Conservation (phyloP, 1,140 invertebrate genomes). For the Bombus vancouverensis region DNA sequence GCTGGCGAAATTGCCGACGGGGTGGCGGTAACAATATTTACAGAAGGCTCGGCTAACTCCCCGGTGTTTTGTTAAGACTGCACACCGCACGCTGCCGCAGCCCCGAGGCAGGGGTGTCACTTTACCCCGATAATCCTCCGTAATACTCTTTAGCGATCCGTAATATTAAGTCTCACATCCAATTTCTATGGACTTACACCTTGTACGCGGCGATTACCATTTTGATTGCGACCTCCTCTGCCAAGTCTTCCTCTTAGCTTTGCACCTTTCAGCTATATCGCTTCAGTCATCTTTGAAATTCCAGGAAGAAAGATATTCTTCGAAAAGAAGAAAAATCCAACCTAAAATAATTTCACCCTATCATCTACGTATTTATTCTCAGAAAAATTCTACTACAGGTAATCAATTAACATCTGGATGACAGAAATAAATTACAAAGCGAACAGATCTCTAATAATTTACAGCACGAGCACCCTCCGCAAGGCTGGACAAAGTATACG, state of each 20-base stretch:
- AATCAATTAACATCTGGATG: background rate
- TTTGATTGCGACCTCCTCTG: constrained; percentile 75
- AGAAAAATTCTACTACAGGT: background rate
- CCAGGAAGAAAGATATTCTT: background rate
- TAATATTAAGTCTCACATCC: constrained; percentile 79
- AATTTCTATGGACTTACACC: constrained; percentile 81
- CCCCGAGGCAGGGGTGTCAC: constrained; percentile 75
- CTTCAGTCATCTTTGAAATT: background rate
- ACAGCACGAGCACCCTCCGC: background rate
- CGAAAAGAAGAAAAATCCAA: background rate
- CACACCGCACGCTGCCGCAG: constrained; percentile 65
- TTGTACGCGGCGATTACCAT: constrained; percentile 78
- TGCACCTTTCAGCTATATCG: background rate
- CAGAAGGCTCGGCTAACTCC: constrained; percentile 75
- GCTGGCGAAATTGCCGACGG: constrained; percentile 79
- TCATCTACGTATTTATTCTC: background rate
- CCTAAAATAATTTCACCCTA: background rate
- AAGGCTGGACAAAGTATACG: background rate
- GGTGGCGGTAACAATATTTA: constrained; percentile 83
- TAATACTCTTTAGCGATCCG: constrained; percentile 81
- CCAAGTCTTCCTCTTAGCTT: constrained; percentile 6
- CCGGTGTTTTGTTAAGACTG: constrained; percentile 82
- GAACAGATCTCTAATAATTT: background rate
- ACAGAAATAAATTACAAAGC: background rate
- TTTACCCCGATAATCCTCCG: constrained; percentile 78